Evolutionary conservation across 1,140 invertebrate genomes (phyloP).

Genomic region (Papilio machaon): DNA sequence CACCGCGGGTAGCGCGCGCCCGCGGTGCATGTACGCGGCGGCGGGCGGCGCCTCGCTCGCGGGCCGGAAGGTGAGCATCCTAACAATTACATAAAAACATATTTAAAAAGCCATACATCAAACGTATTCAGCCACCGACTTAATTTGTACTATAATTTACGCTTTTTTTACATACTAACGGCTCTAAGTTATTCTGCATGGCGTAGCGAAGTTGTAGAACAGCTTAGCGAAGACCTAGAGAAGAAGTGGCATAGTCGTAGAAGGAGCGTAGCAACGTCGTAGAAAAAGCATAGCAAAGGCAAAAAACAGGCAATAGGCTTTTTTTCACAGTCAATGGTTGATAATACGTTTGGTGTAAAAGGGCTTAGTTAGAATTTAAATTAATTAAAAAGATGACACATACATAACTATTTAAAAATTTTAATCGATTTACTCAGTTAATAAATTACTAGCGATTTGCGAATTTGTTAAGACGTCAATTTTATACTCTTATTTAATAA

Average conservation of each 20-base stretch:
- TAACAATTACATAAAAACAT: background rate
- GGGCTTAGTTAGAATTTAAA: background rate
- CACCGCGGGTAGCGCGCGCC: constrained; percentile 64
- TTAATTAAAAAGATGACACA: background rate
- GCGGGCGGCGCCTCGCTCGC: constrained; percentile 88
- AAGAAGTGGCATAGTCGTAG: background rate
- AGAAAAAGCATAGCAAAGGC: background rate
- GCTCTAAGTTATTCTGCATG: background rate
- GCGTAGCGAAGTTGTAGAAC: background rate
- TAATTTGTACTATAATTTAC: background rate
- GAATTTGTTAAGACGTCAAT: background rate
- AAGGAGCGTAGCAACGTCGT: background rate
- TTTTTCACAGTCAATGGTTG: background rate
- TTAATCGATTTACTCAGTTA: background rate
- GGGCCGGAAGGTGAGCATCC: constrained; percentile 83
- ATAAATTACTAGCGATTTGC: too few species aligned
- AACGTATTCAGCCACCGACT: background rate
- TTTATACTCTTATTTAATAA: background rate
- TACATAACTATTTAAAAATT: background rate
- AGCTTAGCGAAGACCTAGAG: background rate
- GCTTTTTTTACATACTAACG: too few species aligned
- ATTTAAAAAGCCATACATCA: background rate
- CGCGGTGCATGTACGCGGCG: constrained; percentile 87
- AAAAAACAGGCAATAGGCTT: background rate
- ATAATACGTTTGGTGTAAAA: background rate